Percentiles rank a stretch among this genome's conserved stretches.
Conservation (phyloP, 1,140 invertebrate species). For the Sitobion miscanthi region DNA sequence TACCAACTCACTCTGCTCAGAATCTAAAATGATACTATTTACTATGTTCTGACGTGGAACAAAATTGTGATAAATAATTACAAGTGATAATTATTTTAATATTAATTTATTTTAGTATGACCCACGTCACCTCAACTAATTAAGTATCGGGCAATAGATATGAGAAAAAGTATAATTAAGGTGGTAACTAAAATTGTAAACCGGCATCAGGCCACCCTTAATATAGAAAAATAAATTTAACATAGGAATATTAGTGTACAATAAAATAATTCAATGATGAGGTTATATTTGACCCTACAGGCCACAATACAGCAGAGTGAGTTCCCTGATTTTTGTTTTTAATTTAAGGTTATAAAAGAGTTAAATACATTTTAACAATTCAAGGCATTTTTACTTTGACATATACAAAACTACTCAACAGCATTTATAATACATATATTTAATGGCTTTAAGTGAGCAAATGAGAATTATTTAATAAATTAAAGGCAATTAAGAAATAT, state of each 20-base stretch:
- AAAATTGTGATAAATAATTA: too few relatives aligned
- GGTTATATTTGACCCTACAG: background rate
- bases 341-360: background rate
- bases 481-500: background rate
- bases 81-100: too few relatives aligned
- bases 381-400: background rate
- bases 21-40: too few relatives aligned
- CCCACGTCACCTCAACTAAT: too few relatives aligned
- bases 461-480: background rate
- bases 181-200: too few relatives aligned
- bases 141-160: too few relatives aligned
- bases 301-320: background rate
- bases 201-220: too few relatives aligned
- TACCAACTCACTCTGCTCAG: too few relatives aligned
- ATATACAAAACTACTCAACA: background rate
- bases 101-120: too few relatives aligned
- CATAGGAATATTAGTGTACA: background rate
- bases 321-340: background rate
- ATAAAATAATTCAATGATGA: background rate
- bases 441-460: background rate
- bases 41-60: too few relatives aligned
- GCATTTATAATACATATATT: background rate
- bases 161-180: too few relatives aligned
- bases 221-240: background rate
- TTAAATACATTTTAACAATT: background rate